Evolutionary conservation across 2,113 vertebrate species (phyloP).

Genomic region (zebrafish (Danio rerio)): GRCz12tu NC_133180.1:4325501-4326000

Average conservation of each 20-base stretch:
- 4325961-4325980: not conserved
- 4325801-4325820: not conserved
- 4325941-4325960: no score
- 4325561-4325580: slow-evolving; percentile 28
- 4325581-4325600: slow-evolving; percentile 54
- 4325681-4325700: slow-evolving; percentile 25
- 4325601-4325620: slow-evolving; percentile 53
- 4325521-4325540: slow-evolving; percentile 25
- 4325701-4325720: slow-evolving; percentile 16
- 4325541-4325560: slow-evolving; percentile 36
- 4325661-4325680: slow-evolving; percentile 56
- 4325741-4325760: not conserved
- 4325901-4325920: not conserved
- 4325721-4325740: not conserved
- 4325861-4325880: not conserved
- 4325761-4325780: not conserved
- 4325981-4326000: not conserved
- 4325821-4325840: not conserved
- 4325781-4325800: not conserved
- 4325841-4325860: not conserved
- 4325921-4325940: not conserved
- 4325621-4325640: slow-evolving; percentile 52
- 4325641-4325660: slow-evolving; percentile 54
- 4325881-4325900: no score
- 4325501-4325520: slow-evolving; percentile 42